Evolutionary conservation across 2,888 invertebrate species (phyloP).

Genomic region (Noctua pronuba): DNA sequence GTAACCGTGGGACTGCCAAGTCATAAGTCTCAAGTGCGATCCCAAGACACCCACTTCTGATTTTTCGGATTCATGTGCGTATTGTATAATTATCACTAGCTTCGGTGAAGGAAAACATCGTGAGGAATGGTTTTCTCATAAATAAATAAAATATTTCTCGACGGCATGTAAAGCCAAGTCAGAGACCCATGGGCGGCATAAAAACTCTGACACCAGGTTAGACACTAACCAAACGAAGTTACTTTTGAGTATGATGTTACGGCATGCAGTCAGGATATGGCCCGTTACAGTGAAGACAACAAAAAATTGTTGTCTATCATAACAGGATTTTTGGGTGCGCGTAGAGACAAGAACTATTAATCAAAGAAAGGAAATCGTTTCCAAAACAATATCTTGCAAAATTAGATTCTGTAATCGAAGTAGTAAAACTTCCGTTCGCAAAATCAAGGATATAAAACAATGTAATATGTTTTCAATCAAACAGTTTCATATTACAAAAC

Average conservation of each 20-base stretch:
- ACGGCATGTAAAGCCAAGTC: too few relatives aligned
- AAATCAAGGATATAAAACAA: constrained; percentile 36
- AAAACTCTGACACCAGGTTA: too few relatives aligned
- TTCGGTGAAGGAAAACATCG: too few relatives aligned
- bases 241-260: constrained; percentile 5
- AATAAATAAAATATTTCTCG: too few relatives aligned
- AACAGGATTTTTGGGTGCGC: not conserved
- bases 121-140: too few relatives aligned
- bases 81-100: too few relatives aligned
- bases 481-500: constrained; percentile 43
- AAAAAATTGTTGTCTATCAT: not conserved
- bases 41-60: too few relatives aligned
- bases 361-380: constrained; percentile 32
- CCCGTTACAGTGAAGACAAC: not conserved
- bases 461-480: constrained; percentile 31
- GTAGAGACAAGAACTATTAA: not conserved
- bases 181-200: too few relatives aligned
- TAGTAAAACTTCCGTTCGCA: constrained; percentile 1
- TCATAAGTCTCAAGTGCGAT: too few relatives aligned
- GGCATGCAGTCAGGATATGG: not conserved
- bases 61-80: too few relatives aligned
- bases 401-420: constrained; percentile 28
- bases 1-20: too few relatives aligned
- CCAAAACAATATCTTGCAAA: constrained; percentile 31
- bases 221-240: too few relatives aligned